Conservation (phyloP, 2,888 invertebrate genomes). For the Tromatobia lineatoria region DNA sequence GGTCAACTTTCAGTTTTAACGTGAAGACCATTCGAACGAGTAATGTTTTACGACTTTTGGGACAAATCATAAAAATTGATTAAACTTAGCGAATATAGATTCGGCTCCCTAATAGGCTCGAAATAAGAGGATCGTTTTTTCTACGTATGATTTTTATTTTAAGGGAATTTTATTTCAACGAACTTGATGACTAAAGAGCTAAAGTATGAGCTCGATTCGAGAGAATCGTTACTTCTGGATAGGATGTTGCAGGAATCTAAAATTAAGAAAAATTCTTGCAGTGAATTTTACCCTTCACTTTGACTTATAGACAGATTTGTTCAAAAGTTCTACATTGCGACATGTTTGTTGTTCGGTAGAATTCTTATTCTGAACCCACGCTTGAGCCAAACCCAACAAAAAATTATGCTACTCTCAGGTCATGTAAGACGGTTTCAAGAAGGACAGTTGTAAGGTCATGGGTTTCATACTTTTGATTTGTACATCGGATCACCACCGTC, state of each 20-base stretch:
- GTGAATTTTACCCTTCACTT: neutral
- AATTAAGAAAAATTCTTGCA: too few species aligned
- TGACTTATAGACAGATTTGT: neutral
- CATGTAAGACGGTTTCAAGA: neutral
- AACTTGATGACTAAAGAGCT: neutral
- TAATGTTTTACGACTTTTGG: too few species aligned
- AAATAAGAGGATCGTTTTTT: too few species aligned
- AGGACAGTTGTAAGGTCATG: neutral
- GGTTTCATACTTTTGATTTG: slow-evolving; percentile 92
- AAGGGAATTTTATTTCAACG: neutral
- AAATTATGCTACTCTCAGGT: neutral
- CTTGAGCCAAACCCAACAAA: neutral
- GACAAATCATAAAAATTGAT: too few species aligned
- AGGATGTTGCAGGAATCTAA: neutral
- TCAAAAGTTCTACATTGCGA: too few species aligned
- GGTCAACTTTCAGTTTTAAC: too few species aligned
- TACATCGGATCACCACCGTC: slow-evolving; percentile 97
- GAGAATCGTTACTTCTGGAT: neutral
- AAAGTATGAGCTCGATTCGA: neutral
- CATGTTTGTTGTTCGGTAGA: neutral
- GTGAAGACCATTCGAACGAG: too few species aligned
- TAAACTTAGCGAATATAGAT: too few species aligned
- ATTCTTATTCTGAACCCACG: neutral
- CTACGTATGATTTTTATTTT: too few species aligned
- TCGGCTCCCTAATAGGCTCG: too few species aligned